Evolutionary conservation across 2,113 vertebrate species (phyloP).

Genomic region (Ellobius talpinus): DNA sequence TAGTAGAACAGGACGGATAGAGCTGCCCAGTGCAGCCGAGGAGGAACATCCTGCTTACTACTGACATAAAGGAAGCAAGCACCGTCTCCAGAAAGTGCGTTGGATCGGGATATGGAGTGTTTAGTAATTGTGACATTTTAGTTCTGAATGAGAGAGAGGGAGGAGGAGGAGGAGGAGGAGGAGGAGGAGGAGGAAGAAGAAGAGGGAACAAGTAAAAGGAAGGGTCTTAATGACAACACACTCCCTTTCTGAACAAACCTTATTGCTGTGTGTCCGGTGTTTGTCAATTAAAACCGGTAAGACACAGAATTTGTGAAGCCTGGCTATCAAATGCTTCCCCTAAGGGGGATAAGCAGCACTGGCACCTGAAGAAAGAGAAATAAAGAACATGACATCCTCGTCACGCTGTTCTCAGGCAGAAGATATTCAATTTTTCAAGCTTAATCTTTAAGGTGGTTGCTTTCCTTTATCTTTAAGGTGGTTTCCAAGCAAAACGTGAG

Average conservation of each 20-base stretch:
- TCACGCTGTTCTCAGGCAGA: background rate
- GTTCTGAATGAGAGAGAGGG: constrained; percentile 40
- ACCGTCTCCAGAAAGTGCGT: constrained; percentile 32
- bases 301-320: background rate
- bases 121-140: constrained; percentile 47
- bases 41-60: constrained; percentile 66
- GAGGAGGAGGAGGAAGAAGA: too few species aligned
- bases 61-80: constrained; percentile 71
- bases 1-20: constrained; percentile 62
- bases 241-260: background rate
- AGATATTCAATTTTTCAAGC: background rate
- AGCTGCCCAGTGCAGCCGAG: background rate
- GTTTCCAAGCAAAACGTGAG: background rate
- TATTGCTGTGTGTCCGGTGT: background rate
- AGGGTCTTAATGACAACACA: background rate
- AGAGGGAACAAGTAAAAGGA: too few species aligned
- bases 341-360: background rate
- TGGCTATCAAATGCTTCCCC: background rate
- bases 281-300: constrained; percentile 33
- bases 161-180: too few species aligned
- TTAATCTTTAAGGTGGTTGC: constrained; percentile 8
- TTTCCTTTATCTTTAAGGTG: constrained; percentile 32
- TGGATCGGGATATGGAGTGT: constrained; percentile 15
- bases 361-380: background rate
- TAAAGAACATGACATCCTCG: background rate